Conservation (phyloP, 2,888 invertebrate genomes). For the Saturnia pavonia region DNA sequence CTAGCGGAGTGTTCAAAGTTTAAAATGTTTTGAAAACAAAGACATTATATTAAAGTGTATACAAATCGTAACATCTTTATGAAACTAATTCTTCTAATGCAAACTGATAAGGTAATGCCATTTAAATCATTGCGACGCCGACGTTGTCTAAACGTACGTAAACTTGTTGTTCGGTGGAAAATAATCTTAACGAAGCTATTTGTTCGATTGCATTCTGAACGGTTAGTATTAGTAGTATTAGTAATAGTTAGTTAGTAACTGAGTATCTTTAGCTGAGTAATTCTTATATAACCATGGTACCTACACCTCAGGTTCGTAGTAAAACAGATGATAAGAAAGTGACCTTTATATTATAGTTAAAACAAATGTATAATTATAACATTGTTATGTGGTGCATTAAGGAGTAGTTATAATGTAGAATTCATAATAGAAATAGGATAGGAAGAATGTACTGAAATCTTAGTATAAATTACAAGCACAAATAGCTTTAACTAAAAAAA, state of each 20-base stretch:
- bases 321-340: not conserved
- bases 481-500: too few species aligned
- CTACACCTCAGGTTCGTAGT: not conserved
- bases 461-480: too few species aligned
- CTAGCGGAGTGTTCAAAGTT: not conserved
- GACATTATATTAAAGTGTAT: not conserved
- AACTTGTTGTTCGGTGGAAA: constrained; percentile 16
- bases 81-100: constrained; percentile 7
- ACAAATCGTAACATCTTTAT: constrained; percentile 17
- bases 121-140: constrained; percentile 17
- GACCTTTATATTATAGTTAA: not conserved
- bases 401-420: too few species aligned
- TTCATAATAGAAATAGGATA: too few species aligned
- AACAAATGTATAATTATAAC: not conserved
- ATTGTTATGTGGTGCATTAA: too few species aligned
- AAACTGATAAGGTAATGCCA: constrained; percentile 22
- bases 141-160: not conserved
- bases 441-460: too few species aligned
- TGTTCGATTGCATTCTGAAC: not conserved
- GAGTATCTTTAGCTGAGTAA: not conserved
- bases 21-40: not conserved
- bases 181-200: not conserved
- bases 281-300: not conserved
- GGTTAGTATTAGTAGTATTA: not conserved
- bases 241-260: too few species aligned